Evolutionary conservation across 2,113 vertebrate genomes (phyloP).

Genomic region (Sterrhoptilus dennistouni): DNA sequence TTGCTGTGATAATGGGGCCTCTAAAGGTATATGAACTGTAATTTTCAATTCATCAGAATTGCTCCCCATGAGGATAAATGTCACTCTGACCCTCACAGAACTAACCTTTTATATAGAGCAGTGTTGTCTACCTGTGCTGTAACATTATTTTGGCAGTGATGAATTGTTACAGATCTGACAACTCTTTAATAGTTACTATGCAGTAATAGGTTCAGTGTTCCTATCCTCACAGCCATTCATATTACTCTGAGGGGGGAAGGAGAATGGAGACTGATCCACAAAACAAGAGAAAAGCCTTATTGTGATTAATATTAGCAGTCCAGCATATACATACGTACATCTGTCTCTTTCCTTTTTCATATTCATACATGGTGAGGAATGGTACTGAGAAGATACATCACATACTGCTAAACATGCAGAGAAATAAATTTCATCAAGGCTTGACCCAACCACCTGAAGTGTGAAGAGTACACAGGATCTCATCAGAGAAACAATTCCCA

Average conservation of each 20-base stretch:
- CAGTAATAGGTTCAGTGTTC: neutral
- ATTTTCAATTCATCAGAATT: neutral
- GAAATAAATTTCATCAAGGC: neutral
- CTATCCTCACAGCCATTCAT: neutral
- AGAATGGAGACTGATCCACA: neutral
- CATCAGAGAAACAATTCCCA: neutral
- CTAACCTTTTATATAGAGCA: neutral
- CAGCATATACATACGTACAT: rapidly evolving
- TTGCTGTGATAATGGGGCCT: neutral
- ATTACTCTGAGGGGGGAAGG: neutral
- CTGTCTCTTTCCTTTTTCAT: rapidly evolving
- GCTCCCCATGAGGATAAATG: neutral
- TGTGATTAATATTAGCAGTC: neutral
- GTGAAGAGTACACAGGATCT: neutral
- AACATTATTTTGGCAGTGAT: neutral
- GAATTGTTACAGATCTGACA: neutral
- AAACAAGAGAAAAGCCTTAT: neutral
- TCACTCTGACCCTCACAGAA: neutral
- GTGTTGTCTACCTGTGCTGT: neutral
- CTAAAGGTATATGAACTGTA: neutral
- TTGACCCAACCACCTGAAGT: neutral
- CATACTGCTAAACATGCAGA: neutral
- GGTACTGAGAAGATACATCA: neutral
- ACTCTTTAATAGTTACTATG: neutral
- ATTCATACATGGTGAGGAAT: neutral